Percentiles rank a stretch among this genome's conserved stretches.
phyloP scores from a whole-genome alignment of 2,113 vertebrate species.

The Ochotona curzoniae region DNA sequence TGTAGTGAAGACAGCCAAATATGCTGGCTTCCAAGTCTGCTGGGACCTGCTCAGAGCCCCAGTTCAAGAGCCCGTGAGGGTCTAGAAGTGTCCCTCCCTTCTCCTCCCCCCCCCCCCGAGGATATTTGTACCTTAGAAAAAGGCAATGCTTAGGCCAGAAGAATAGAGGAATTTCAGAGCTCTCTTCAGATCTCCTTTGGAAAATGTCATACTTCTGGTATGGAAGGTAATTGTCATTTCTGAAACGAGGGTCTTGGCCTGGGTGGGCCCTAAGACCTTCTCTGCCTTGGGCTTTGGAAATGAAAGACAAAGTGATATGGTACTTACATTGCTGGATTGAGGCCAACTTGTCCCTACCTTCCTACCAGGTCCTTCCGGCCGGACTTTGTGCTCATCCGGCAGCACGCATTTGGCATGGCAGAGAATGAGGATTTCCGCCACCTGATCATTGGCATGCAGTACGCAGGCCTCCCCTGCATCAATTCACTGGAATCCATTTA shows the following conservation, averaged over 20 bases:
- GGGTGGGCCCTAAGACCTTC: background rate
- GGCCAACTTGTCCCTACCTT: constrained; percentile 23
- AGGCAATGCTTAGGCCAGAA: background rate
- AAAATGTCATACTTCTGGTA: background rate
- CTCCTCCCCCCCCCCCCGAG: background rate
- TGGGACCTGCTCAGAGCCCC: background rate
- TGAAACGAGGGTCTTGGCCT: background rate
- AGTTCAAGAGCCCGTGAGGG: background rate
- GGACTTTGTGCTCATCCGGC: constrained; percentile 96
- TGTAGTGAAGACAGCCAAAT: background rate
- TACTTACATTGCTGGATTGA: background rate
- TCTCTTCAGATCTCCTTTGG: constrained; percentile 34
- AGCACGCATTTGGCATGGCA: constrained; percentile 98
- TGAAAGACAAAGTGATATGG: background rate
- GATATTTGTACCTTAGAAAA: constrained; percentile 33
- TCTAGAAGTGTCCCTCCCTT: constrained; percentile 26
- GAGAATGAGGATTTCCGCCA: constrained; percentile 98
- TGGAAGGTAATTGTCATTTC: background rate
- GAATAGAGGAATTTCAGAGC: constrained; percentile 49
- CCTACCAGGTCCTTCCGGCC: constrained; percentile 94
- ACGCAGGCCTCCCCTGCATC: constrained; percentile 94
- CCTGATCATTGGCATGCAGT: constrained; percentile 97
- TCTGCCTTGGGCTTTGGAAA: constrained; percentile 35
- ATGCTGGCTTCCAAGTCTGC: constrained; percentile 15
- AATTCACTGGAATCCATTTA: constrained; percentile 98